Evolutionary conservation across 1,140 invertebrate genomes (phyloP), one percentile per base, ranked within the genome.

Genomic region (Tribolium madens): DNA sequence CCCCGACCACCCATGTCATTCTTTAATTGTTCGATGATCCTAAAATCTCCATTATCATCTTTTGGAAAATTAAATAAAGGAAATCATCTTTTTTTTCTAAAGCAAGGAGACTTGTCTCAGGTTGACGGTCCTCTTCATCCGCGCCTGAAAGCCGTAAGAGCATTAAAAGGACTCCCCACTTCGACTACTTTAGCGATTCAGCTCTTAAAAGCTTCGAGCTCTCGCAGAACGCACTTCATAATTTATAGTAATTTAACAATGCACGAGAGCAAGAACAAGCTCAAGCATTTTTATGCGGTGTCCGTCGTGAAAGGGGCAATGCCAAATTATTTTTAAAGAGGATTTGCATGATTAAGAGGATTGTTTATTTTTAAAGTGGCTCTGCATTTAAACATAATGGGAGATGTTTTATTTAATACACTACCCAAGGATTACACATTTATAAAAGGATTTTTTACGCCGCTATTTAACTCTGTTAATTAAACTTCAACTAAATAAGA

Each of bases 161-260:
- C 76, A 80, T 80, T 80, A 80, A 80, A 80, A 80, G 79, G 78
- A 77, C 78, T 52, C 70, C 52, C 75, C 77, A 52, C 69, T 57
- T 72, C 75, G 42, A 42, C 73, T 79, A 80, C 79, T 78, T 78
- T 80, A 70, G 74, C 75, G 73, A 80, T 79, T 75, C 76, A 78
- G 70, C 77, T 77, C 79, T 80, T 80, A 80, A 80, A 80, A 80
- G 79, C 79, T 73, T 47, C 74, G 73, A 68, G 73, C 74, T 33
- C 70, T 33, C 75, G 76, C 68, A 80, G 77, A 76, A 80, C 77
- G 77, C 77, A 80, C 78, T 80, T 77, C 78, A 80, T 80, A 80
- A 80, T 80, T 80, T 80, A 80, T 80, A 80, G 78, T 80, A 80
- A 80, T 80, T 80, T 80, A 80, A 80, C 79, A 80, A 80, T 80